A percentile compares a stretch with the other conserved stretches of the same genome.
phyloP scores from a whole-genome alignment of 2,113 vertebrate genomes.

The Gymnobelideus leadbeateri region DNA sequence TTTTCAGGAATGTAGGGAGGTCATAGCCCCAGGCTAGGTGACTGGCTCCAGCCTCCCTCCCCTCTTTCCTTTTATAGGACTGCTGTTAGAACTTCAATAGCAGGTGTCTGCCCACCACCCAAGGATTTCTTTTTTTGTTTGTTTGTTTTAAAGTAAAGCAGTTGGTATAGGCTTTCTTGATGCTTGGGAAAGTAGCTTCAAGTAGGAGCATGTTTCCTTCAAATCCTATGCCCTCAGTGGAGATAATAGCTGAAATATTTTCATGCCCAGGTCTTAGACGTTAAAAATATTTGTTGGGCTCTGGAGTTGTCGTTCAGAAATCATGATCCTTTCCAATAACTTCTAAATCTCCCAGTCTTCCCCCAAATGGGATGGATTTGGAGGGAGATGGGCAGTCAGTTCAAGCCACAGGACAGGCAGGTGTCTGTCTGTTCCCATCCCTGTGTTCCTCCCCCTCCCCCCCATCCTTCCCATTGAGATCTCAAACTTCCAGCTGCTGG shows the following conservation, averaged over 20 bases:
- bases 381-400: slow-evolving; percentile 1
- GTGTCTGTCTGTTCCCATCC: neutral
- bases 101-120: neutral
- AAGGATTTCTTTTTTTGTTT: slow-evolving; percentile 15
- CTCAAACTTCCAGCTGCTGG: neutral
- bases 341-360: slow-evolving; percentile 15
- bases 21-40: neutral
- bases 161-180: slow-evolving; percentile 8
- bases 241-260: slow-evolving; percentile 26
- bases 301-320: slow-evolving; percentile 33
- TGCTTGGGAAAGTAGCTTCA: slow-evolving; percentile 34
- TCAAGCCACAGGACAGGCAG: neutral
- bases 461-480: neutral
- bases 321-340: slow-evolving; percentile 42
- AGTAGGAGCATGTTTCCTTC: slow-evolving; percentile 47
- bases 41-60: neutral
- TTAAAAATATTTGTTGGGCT: slow-evolving; percentile 27
- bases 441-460: no score
- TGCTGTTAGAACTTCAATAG: slow-evolving; percentile 5
- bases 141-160: slow-evolving; percentile 7
- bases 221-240: slow-evolving; percentile 16
- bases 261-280: slow-evolving; percentile 8
- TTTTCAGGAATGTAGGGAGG: neutral
- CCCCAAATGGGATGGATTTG: neutral
- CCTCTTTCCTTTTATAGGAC: neutral